Evolutionary conservation across 64 coral and sea anemone species (phyloP).

Genomic region (Cladopsammia gracilis): DNA sequence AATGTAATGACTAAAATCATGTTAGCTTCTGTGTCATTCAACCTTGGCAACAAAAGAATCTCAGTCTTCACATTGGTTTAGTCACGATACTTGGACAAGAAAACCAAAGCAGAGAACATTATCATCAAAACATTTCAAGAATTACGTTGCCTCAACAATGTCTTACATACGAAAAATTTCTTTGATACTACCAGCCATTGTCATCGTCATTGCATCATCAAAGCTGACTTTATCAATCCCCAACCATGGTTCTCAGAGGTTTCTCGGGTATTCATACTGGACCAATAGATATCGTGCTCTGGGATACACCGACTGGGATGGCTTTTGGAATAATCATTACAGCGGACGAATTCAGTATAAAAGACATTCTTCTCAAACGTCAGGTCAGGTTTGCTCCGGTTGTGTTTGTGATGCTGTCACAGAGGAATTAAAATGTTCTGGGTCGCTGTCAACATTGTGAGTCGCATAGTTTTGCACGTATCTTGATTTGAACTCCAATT

Average conservation of each 20-base stretch:
- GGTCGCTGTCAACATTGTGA: slow-evolving; percentile 40
- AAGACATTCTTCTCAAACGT: neutral
- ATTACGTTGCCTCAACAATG: neutral
- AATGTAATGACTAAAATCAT: neutral
- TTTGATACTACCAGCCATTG: neutral
- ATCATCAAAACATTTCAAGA: neutral
- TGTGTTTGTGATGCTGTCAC: slow-evolving; percentile 52
- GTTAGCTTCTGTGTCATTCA: neutral
- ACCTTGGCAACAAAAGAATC: neutral
- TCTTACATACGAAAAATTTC: neutral
- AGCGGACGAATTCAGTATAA: slow-evolving; percentile 36
- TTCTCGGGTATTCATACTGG: slow-evolving; percentile 77
- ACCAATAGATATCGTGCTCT: slow-evolving; percentile 56
- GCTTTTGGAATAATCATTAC: slow-evolving; percentile 78
- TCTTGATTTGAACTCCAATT: too few relatives aligned
- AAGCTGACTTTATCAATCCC: neutral
- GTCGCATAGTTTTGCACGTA: neutral
- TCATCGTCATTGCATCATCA: neutral
- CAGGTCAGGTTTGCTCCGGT: neutral
- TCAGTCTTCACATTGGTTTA: neutral
- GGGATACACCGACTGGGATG: slow-evolving; percentile 73
- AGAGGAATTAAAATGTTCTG: slow-evolving; percentile 54
- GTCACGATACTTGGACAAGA: too few relatives aligned
- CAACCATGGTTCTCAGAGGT: slow-evolving; percentile 35
- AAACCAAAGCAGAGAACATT: neutral